phyloP scores from a whole-genome alignment of 2,797 vertebrate species.

The Pyrocephalus nanus region DNA sequence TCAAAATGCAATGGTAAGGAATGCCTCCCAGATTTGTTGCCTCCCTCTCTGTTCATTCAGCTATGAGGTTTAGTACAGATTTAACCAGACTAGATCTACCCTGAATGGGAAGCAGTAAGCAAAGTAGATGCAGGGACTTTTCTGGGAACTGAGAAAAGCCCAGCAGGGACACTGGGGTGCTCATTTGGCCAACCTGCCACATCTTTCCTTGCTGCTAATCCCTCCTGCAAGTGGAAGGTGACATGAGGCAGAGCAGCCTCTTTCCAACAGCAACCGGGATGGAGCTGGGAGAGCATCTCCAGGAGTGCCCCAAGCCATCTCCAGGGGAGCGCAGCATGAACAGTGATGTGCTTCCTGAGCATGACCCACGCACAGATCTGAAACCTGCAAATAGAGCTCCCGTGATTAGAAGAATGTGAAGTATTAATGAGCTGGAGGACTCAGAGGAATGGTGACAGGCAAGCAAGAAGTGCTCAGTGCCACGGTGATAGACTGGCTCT shows the following conservation, averaged over 20 bases:
- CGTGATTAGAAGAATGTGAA: neutral
- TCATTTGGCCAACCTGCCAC: neutral
- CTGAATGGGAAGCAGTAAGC: neutral
- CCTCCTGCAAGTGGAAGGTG: neutral
- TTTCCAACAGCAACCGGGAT: neutral
- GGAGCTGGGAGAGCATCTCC: neutral
- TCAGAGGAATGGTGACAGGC: neutral
- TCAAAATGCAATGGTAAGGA: neutral
- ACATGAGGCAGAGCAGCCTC: neutral
- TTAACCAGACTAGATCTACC: neutral
- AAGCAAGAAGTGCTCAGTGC: neutral
- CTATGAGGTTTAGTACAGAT: neutral
- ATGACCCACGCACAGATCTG: fast-evolving
- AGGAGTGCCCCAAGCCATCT: neutral
- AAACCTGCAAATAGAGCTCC: neutral
- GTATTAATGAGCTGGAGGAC: neutral
- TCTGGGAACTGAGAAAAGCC: neutral
- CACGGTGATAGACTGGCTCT: neutral
- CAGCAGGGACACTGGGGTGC: neutral
- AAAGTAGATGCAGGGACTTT: neutral
- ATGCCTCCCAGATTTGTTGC: neutral
- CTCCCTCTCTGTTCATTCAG: neutral
- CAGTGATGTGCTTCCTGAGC: neutral
- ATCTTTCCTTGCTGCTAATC: fast-evolving
- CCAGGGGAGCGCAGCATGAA: neutral